Evolutionary conservation across 1,140 invertebrate species (phyloP).

Genomic region (Drosophila pseudoobscura): DNA sequence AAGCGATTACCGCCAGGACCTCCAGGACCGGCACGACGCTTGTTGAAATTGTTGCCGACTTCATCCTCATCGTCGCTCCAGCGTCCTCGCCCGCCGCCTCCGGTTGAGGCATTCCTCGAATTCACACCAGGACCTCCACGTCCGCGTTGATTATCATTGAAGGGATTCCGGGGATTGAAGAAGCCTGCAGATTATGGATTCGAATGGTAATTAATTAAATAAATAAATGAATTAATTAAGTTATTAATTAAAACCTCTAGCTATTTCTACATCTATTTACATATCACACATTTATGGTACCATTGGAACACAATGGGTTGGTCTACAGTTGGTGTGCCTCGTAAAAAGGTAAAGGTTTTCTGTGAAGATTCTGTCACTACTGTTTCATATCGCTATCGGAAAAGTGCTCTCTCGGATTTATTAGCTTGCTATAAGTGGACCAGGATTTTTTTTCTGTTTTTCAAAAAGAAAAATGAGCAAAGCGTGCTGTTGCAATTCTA

Average conservation of each 20-base stretch:
- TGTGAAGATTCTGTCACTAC: too few species aligned
- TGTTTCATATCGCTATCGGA: too few species aligned
- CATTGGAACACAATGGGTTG: too few species aligned
- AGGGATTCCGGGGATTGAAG: slow-evolving; percentile 82
- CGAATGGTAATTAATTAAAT: not conserved
- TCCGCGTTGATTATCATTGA: slow-evolving; percentile 82
- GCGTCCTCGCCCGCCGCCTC: slow-evolving; percentile 46
- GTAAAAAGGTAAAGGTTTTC: too few species aligned
- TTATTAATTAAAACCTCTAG: not conserved
- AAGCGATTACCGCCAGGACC: slow-evolving; percentile 62
- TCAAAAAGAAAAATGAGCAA: too few species aligned
- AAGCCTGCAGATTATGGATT: slow-evolving; percentile 52
- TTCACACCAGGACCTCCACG: slow-evolving; percentile 77
- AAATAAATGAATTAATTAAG: too few species aligned
- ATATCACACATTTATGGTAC: too few species aligned
- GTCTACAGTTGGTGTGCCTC: too few species aligned
- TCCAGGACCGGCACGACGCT: slow-evolving; percentile 70
- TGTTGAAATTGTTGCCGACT: slow-evolving; percentile 65
- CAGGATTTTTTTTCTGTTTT: too few species aligned
- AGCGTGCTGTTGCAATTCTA: too few species aligned
- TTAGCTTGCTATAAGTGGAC: too few species aligned
- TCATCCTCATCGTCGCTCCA: slow-evolving; percentile 78
- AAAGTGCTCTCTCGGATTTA: too few species aligned
- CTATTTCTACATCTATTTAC: not conserved
- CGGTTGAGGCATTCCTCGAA: slow-evolving; percentile 40